Percentiles rank a stretch among this genome's conserved stretches.
Conservation (phyloP, 2,888 invertebrate species). For the Blera fallax region DNA sequence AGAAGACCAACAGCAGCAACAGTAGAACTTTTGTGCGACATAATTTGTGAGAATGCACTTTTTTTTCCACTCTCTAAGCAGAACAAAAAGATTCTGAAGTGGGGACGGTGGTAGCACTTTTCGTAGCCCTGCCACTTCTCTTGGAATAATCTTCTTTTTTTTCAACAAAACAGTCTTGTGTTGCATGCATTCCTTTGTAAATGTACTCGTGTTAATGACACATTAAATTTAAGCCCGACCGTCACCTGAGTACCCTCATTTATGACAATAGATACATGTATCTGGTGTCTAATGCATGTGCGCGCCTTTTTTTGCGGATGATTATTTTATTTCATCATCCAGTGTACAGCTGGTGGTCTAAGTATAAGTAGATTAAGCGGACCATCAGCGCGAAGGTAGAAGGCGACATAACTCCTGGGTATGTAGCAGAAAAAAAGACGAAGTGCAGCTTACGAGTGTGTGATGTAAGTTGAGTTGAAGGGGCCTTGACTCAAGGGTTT, state of each 20-base stretch:
- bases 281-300: constrained; percentile 14
- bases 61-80: neutral
- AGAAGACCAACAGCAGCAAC: neutral
- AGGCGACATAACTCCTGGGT: constrained; percentile 56
- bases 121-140: neutral
- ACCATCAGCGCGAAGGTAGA: neutral
- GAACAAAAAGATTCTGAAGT: neutral
- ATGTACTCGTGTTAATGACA: constrained; percentile 64
- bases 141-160: constrained; percentile 11
- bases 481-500: constrained; percentile 49
- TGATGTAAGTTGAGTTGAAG: constrained; percentile 39
- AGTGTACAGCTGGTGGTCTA: neutral
- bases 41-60: constrained; percentile 47
- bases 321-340: constrained; percentile 27
- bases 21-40: constrained; percentile 50
- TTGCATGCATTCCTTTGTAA: constrained; percentile 18
- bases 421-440: constrained; percentile 46
- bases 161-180: constrained; percentile 27
- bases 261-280: constrained; percentile 46
- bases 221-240: constrained; percentile 59
- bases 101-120: neutral
- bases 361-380: neutral
- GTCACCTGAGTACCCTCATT: constrained; percentile 57
- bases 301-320: constrained; percentile 33
- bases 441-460: constrained; percentile 1